Evolutionary conservation across 2,113 vertebrate species (phyloP).

Genomic region (Silurus glanis): DNA sequence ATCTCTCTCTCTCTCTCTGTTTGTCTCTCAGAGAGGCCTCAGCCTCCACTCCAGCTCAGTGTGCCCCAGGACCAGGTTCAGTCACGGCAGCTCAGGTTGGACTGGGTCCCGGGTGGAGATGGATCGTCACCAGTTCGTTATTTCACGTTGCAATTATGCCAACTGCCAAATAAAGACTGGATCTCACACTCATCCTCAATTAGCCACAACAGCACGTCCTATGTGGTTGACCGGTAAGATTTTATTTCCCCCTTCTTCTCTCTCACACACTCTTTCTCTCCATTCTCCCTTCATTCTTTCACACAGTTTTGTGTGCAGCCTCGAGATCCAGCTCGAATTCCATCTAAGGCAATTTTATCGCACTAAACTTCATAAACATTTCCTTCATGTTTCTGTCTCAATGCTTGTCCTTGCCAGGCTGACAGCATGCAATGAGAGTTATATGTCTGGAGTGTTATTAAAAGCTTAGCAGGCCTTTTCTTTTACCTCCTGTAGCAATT

Average conservation of each 20-base stretch:
- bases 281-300: neutral
- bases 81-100: slow-evolving; percentile 76
- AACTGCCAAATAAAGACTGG: slow-evolving; percentile 82
- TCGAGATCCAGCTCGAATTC: slow-evolving; percentile 6
- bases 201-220: slow-evolving; percentile 82
- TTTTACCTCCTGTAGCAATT: slow-evolving; percentile 47
- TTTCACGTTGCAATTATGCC: slow-evolving; percentile 85
- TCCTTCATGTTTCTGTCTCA: slow-evolving; percentile 27
- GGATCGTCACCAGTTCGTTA: slow-evolving; percentile 89
- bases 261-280: neutral
- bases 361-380: slow-evolving; percentile 23
- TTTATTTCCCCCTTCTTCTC: slow-evolving; percentile 5
- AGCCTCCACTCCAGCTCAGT: slow-evolving; percentile 80
- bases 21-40: slow-evolving; percentile 81
- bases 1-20: slow-evolving; percentile 9
- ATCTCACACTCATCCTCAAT: slow-evolving; percentile 81
- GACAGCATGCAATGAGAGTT: slow-evolving; percentile 22
- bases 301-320: slow-evolving; percentile 13
- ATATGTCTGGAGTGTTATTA: slow-evolving; percentile 47
- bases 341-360: slow-evolving; percentile 9
- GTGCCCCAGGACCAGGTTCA: slow-evolving; percentile 83
- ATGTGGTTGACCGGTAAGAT: slow-evolving; percentile 78
- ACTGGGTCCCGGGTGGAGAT: slow-evolving; percentile 84
- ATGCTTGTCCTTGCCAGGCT: slow-evolving; percentile 27
- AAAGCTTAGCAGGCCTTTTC: slow-evolving; percentile 47